phyloP scores from a whole-genome alignment of 2,797 vertebrate species.

The Hylomyscus alleni region DNA sequence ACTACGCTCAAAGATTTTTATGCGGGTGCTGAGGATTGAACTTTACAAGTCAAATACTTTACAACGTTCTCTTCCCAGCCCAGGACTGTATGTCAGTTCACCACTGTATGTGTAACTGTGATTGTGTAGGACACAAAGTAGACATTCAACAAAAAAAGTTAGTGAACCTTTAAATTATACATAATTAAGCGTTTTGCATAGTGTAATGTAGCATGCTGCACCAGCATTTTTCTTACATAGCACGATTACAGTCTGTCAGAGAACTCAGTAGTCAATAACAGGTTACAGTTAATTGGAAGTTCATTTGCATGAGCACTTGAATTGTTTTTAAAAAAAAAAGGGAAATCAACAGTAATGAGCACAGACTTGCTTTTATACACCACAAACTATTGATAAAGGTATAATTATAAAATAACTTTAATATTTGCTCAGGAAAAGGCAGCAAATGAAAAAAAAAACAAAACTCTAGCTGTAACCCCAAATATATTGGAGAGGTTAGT shows the following conservation, averaged over 20 bases:
- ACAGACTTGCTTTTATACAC: background rate
- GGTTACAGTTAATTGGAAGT: background rate
- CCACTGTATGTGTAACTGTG: background rate
- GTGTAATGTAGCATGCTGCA: background rate
- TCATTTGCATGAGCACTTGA: conserved; percentile 39
- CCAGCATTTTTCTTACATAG: background rate
- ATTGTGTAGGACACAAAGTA: background rate
- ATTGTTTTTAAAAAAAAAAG: conserved; percentile 13
- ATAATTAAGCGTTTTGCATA: background rate
- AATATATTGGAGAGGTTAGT: background rate
- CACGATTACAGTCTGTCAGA: background rate
- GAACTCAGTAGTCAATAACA: background rate
- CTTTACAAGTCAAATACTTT: background rate
- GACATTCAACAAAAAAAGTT: background rate
- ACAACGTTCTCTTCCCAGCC: background rate
- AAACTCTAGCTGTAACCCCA: background rate
- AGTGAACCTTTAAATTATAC: background rate
- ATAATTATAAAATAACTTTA: background rate
- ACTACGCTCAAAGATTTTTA: background rate
- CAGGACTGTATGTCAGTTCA: background rate
- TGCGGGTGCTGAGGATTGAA: background rate
- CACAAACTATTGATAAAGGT: background rate
- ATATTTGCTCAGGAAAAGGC: background rate
- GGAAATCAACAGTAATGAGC: conserved; percentile 2
- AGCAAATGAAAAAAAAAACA: background rate